Conservation (phyloP, 2,797 vertebrate species). For the Eospalax fontanierii region DNA sequence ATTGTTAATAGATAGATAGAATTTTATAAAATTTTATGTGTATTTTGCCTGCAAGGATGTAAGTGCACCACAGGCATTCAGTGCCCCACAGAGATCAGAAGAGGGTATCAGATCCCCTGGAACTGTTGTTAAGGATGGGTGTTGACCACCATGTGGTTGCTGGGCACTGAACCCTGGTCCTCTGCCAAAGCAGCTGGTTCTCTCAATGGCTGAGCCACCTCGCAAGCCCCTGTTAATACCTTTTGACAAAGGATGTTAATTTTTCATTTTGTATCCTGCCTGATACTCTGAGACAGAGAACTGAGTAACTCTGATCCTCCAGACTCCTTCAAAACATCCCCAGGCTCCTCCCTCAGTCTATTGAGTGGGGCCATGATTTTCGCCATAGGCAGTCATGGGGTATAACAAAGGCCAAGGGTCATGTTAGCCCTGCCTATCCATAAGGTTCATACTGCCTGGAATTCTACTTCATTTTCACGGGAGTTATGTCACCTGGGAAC, state of each 20-base stretch:
- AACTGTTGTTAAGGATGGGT: no score
- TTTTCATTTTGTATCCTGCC: not conserved
- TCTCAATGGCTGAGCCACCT: no score
- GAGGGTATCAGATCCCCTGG: no score
- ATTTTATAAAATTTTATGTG: no score
- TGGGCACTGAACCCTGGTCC: no score
- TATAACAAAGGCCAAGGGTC: not conserved
- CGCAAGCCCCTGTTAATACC: not conserved
- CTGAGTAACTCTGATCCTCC: not conserved
- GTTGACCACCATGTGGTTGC: no score
- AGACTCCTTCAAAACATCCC: not conserved
- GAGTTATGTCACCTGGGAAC: not conserved
- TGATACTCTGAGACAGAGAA: not conserved
- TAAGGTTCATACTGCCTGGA: not conserved
- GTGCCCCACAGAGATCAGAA: no score
- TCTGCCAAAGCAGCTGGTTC: no score
- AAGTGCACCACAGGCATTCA: no score
- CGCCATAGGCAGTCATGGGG: no score
- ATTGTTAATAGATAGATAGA: not conserved
- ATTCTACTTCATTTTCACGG: constrained; percentile 15
- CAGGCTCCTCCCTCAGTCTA: not conserved
- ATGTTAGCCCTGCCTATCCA: not conserved
- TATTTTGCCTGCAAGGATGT: no score
- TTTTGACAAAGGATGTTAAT: not conserved
- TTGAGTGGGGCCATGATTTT: not conserved